Evolutionary conservation across 1,140 invertebrate genomes (phyloP).

Genomic region (Varroa destructor): DNA sequence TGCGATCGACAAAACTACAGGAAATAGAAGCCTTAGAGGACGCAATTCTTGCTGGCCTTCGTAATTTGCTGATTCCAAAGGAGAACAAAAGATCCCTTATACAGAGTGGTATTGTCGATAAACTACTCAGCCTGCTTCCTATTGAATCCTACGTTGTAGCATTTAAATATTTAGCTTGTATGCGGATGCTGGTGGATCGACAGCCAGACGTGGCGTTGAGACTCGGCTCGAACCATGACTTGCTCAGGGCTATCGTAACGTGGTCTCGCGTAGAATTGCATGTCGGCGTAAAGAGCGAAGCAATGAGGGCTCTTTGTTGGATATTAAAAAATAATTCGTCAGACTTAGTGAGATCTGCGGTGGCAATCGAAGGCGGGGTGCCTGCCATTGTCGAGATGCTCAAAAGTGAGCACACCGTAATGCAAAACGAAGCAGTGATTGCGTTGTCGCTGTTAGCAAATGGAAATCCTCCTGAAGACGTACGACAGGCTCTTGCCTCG

Average conservation of each 20-base stretch:
- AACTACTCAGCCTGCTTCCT: conserved; percentile 55
- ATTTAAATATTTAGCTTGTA: conserved; percentile 68
- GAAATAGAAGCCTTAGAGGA: conserved; percentile 50
- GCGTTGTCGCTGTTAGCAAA: conserved; percentile 39
- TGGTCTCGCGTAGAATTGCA: conserved; percentile 66
- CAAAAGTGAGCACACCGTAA: conserved; percentile 59
- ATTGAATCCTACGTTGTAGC: conserved; percentile 63
- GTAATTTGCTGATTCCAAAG: conserved; percentile 56
- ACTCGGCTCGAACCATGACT: conserved; percentile 47
- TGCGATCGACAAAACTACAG: conserved; percentile 38
- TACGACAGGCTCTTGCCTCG: not conserved
- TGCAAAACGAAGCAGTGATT: conserved; percentile 69
- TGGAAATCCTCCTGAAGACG: not conserved
- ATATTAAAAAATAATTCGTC: conserved; percentile 57
- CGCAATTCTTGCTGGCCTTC: conserved; percentile 61
- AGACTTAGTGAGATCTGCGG: conserved; percentile 48
- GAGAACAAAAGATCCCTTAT: conserved; percentile 60
- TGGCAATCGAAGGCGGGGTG: conserved; percentile 55
- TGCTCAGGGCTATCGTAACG: conserved; percentile 53
- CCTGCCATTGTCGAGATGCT: conserved; percentile 63
- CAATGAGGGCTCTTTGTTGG: conserved; percentile 64
- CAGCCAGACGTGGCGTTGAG: conserved; percentile 53
- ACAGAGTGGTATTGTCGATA: conserved; percentile 53
- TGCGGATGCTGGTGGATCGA: conserved; percentile 68
- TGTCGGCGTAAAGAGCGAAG: conserved; percentile 64